These are phyloP conservation scores for Daboia siamensis DNA, from an alignment of 2,113 vertebrate species.

Conservation along the genomic window DNA sequence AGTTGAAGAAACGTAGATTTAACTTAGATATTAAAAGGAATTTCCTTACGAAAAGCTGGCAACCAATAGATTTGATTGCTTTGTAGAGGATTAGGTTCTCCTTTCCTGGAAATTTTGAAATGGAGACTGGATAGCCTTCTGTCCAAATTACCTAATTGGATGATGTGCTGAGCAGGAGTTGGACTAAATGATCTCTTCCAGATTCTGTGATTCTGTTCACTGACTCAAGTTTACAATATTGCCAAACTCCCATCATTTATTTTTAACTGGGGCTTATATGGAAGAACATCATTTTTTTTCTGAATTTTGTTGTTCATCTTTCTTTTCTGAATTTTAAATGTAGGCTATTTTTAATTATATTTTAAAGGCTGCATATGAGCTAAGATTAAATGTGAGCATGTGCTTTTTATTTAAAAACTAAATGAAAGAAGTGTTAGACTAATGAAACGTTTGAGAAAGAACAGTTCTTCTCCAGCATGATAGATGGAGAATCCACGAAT, in stretches of 20 bases:
- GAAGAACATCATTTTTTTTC: slow-evolving; percentile 27
- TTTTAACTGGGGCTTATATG: not conserved
- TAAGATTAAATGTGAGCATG: not conserved
- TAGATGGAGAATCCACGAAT: too few relatives aligned
- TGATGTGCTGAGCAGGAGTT: not conserved
- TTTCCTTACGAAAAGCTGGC: not conserved
- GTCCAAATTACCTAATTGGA: not conserved
- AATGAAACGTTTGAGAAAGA: not conserved
- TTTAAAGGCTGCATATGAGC: slow-evolving; percentile 39
- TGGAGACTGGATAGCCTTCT: not conserved
- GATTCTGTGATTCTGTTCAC: not conserved
- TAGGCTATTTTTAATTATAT: slow-evolving; percentile 39
- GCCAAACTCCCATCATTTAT: not conserved
- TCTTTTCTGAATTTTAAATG: slow-evolving; percentile 57
- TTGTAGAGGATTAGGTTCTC: not conserved
- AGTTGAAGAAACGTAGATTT: not conserved
- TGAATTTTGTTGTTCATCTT: slow-evolving; percentile 47
- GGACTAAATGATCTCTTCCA: not conserved
- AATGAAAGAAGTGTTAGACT: slow-evolving; percentile 40
- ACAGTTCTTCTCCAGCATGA: not conserved
- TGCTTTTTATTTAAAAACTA: slow-evolving; percentile 18
- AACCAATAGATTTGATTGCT: not conserved
- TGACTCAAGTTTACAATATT: not conserved
- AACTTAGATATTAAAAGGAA: not conserved
- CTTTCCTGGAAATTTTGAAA: not conserved